Evolutionary conservation across 30 jellyfish, hydroid and myxozoan species (phyloP), one percentile per base, ranked within the genome.

Genomic region (Hydra vulgaris): DNA sequence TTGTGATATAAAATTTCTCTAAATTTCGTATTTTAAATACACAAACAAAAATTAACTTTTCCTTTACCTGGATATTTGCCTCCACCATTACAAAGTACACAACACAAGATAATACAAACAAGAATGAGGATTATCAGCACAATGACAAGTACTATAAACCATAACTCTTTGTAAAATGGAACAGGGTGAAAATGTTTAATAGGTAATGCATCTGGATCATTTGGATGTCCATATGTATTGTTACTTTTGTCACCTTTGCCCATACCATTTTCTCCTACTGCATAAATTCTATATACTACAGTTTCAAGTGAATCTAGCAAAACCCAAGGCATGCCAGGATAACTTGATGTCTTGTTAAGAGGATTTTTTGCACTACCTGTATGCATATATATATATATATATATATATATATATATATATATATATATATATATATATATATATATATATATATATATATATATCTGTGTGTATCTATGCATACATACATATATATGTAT

Each of bases 51-150:
- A n/a, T n/a, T n/a, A n/a, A n/a, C n/a, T n/a, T n/a, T n/a, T n/a
- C n/a, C n/a, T 52, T 15, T 78, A 78, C 85, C 85, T 78, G 85
- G 85, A 53, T 78, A 78, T 78, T 78, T 40, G 27, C 85, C 85
- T 4, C 85, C 85, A 21, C 85, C 27, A 21, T 79, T 22, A 17
- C 40, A 53, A 8, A 52, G 69, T 23, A 74, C 66, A 27, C 77
- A 27, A 55, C 77, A 78, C 7, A 78, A 25, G 22, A 78, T 12
- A 0, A 78, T 54, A 18, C 27, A 23, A 61, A 78, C 24, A n/a
- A 78, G 18, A 18, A 78, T 53, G 52, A 78, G 27, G 52, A 78
- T n/a, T 16, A 53, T 18, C 54, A 78, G 12, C 67, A 78, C 25
- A 4, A 54, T 19, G 40, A 78, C 66, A 54, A 78, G 77, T 20